A percentile compares a stretch with the other conserved stretches of the same genome.
These are phyloP conservation scores for Adineta ricciae DNA, from an alignment of 2,888 invertebrate genomes.

Conservation along the genomic window DNA sequence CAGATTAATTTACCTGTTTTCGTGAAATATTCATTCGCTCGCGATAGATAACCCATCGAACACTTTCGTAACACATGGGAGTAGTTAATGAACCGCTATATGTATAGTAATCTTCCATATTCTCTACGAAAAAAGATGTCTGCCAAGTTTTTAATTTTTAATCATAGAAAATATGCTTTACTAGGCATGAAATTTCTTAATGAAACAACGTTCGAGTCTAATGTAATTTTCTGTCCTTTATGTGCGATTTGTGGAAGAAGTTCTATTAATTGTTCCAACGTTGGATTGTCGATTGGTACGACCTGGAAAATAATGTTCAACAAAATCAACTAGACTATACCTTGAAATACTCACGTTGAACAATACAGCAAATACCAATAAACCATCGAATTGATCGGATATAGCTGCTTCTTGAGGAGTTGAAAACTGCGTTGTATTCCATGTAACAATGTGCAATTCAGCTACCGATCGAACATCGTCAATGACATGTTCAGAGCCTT, in stretches of 20 bases:
- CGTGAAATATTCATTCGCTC: slow-evolving; percentile 19
- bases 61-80: slow-evolving; percentile 28
- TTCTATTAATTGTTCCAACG: not conserved
- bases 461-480: slow-evolving; percentile 80
- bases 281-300: not conserved
- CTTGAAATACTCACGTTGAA: slow-evolving; percentile 59
- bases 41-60: slow-evolving; percentile 26
- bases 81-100: slow-evolving; percentile 33
- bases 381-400: slow-evolving; percentile 65
- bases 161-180: not conserved
- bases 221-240: not conserved
- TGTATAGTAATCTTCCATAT: slow-evolving; percentile 24
- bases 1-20: slow-evolving; percentile 18
- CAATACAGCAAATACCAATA: slow-evolving; percentile 78
- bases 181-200: not conserved
- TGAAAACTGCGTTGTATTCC: slow-evolving; percentile 75
- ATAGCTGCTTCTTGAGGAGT: slow-evolving; percentile 69
- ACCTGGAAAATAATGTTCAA: not conserved
- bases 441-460: slow-evolving; percentile 84
- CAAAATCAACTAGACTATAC: no score
- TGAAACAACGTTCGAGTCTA: not conserved
- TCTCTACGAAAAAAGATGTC: not conserved
- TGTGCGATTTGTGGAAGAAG: not conserved
- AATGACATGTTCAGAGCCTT: slow-evolving; percentile 84
- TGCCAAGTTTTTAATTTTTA: no score